Evolutionary conservation across 1,140 invertebrate genomes (phyloP), one percentile per base, ranked within the genome.

Genomic region (Zaprionus gabonicus): DNA sequence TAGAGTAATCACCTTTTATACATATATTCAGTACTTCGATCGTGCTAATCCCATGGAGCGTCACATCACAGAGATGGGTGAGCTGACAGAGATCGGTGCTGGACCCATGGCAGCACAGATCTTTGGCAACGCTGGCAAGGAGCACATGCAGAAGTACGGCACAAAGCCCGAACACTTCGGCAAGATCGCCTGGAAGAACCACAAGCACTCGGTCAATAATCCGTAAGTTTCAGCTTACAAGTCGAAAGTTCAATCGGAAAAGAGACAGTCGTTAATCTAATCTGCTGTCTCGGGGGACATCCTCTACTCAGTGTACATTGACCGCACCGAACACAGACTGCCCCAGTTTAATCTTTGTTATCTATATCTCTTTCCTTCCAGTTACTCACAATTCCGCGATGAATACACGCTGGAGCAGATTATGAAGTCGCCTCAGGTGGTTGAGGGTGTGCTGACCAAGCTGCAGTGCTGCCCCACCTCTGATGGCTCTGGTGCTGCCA

Each of bases 121-220:
- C 93, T 99, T 99, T 94, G 98, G 98, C 12, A 99, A 99, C 93
- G 99, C 99, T 75, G 99, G 97, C 9, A 94, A 96, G 57, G 99
- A 99, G 86, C 98, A 99, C 91, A 99, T 99, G 98, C 95, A 98
- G 86, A 99, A 98, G 93, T 93, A 99, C 93, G 98, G 98, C 27
- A 98, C 98, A 0, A 98, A 95, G 77, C 95, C 96, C 23, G 95
- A 98, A 60, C 98, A 99, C 92, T 96, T 99, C 93, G 99, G 98
- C 1, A 99, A 99, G 94, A 98, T 99, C 91, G 99, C 98, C 1
- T 96, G 96, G 76, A 99, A 99, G 93, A 99, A 99, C 93, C 98
- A 99, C 93, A 96, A 98, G 80, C 98, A 99, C 94, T 99, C 98
- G 1, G 94, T 95, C 0, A 99, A 99, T 87, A 99, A 99, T 94